A percentile compares a stretch with the other conserved stretches of the same genome.
phyloP scores from a whole-genome alignment of 2,113 vertebrate species.

The Colinus virginianus region DNA sequence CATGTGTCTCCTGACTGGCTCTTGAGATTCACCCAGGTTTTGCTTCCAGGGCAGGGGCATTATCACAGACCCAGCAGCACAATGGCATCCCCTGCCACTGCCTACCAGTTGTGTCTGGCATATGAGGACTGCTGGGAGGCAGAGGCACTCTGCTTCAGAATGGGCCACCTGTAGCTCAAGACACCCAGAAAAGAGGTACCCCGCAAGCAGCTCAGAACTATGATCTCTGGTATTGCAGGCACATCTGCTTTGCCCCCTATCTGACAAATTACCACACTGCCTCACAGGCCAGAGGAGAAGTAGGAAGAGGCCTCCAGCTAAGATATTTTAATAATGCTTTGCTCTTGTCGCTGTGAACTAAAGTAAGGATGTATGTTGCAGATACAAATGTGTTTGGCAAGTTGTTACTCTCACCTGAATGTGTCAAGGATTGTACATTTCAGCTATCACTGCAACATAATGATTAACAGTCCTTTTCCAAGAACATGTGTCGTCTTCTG shows the following conservation, averaged over 20 bases:
- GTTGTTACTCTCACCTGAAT: not conserved
- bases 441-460: not conserved
- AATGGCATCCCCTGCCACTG: no score
- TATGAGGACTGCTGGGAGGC: not conserved
- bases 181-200: fast-evolving
- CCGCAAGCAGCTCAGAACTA: not conserved
- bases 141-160: not conserved
- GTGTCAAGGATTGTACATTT: not conserved
- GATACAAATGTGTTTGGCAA: not conserved
- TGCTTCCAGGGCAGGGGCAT: fast-evolving
- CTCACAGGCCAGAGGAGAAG: not conserved
- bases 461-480: not conserved
- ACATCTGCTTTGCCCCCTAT: not conserved
- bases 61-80: fast-evolving
- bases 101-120: not conserved
- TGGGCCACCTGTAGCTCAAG: not conserved
- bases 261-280: not conserved
- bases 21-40: not conserved
- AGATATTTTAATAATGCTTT: not conserved
- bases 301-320: not conserved
- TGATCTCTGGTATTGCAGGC: not conserved
- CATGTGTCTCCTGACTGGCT: not conserved
- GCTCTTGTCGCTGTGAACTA: not conserved
- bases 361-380: not conserved
- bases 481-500: not conserved